phyloP scores from a whole-genome alignment of 2,797 vertebrate genomes.

The Dendrocincla tyrannina region DNA sequence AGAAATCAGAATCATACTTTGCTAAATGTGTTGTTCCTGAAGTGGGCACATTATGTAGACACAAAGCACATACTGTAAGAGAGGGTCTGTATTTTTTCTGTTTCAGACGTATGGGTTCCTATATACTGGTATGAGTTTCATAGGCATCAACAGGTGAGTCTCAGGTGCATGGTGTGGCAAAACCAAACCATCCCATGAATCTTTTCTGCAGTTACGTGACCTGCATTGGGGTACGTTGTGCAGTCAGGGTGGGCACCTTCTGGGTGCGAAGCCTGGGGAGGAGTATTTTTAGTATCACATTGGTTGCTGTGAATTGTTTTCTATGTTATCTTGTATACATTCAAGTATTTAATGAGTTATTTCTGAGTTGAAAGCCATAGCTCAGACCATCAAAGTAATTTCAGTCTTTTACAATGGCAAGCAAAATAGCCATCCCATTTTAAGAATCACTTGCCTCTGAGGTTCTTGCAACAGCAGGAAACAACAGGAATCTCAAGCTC shows the following conservation, averaged over 20 bases:
- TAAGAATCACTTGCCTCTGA: neutral
- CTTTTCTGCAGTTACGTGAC: neutral
- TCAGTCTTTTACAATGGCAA: neutral
- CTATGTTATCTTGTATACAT: accelerated
- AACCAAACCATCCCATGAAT: neutral
- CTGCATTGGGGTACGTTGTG: neutral
- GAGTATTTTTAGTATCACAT: neutral
- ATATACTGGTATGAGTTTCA: accelerated
- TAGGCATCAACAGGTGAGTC: neutral
- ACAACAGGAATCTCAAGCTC: neutral
- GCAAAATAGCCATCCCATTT: neutral
- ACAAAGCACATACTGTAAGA: neutral
- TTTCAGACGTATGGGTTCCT: neutral
- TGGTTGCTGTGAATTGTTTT: neutral
- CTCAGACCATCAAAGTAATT: neutral
- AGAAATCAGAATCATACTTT: neutral
- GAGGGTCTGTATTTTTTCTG: neutral
- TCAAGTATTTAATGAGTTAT: neutral
- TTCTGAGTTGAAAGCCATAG: neutral
- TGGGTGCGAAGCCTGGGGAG: neutral
- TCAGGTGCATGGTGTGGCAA: neutral
- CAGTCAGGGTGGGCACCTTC: neutral
- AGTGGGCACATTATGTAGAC: neutral
- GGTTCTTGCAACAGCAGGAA: neutral
- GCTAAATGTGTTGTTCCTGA: neutral